Percentiles rank a stretch among this genome's conserved stretches.
phyloP scores from a whole-genome alignment of 2,888 invertebrate species.

The Galerucella pusilla region DNA sequence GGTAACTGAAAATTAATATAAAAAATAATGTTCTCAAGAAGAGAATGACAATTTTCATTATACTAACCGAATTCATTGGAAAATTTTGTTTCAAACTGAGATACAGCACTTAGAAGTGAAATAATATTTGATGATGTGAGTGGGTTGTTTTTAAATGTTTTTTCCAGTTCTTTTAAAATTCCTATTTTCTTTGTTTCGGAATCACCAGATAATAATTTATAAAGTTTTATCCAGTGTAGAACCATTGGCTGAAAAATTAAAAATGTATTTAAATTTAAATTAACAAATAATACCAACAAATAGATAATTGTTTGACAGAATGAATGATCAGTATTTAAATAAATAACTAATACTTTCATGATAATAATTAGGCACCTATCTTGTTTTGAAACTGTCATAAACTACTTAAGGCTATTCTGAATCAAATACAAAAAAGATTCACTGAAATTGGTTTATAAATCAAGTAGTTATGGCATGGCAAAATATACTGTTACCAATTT shows the following conservation, averaged over 20 bases:
- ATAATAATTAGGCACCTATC: too few species aligned
- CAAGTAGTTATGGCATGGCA: too few species aligned
- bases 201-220: constrained; percentile 40
- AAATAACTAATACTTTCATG: too few species aligned
- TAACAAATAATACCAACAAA: constrained; percentile 1
- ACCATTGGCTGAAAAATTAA: constrained; percentile 42
- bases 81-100: constrained; percentile 41
- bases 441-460: too few species aligned
- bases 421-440: too few species aligned
- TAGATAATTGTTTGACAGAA: neutral
- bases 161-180: constrained; percentile 48
- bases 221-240: constrained; percentile 46
- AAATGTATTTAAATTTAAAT: constrained; percentile 15
- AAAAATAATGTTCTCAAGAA: neutral
- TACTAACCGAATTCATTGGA: constrained; percentile 42
- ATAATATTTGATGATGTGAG: constrained; percentile 46
- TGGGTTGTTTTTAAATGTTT: constrained; percentile 50
- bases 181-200: constrained; percentile 44
- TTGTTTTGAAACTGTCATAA: too few species aligned
- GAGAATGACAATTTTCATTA: neutral
- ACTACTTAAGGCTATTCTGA: too few species aligned
- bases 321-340: too few species aligned
- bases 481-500: too few species aligned
- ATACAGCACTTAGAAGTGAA: constrained; percentile 44
- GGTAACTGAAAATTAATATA: constrained; percentile 42